These are phyloP conservation scores for Thereva nobilitata DNA, from an alignment of 2,888 invertebrate genomes.

Conservation along the genomic window DNA sequence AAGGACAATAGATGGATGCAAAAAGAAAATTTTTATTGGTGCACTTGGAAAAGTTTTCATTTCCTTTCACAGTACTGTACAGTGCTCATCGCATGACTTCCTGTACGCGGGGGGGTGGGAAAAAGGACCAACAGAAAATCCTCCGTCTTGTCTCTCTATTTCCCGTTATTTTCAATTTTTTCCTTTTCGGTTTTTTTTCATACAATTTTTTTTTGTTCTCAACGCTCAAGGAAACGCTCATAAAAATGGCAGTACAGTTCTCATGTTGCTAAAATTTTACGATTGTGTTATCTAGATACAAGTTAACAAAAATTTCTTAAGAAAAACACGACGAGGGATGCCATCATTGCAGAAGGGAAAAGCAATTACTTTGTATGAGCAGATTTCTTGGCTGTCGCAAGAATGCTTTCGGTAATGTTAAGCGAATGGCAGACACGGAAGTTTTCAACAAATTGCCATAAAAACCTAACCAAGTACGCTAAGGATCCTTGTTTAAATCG, in stretches of 20 bases:
- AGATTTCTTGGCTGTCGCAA: constrained; percentile 6
- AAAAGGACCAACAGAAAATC: constrained; percentile 18
- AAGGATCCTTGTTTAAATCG: too few species aligned
- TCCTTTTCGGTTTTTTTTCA: not conserved
- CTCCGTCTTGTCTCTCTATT: constrained; percentile 23
- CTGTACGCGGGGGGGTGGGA: not conserved
- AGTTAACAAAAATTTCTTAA: constrained; percentile 13
- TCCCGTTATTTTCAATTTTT: constrained; percentile 28
- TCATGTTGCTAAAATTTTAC: constrained; percentile 22
- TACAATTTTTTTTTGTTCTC: not conserved
- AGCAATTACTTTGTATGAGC: constrained; percentile 17
- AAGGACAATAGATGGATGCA: constrained; percentile 32
- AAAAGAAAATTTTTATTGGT: constrained; percentile 32
- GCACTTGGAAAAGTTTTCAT: constrained; percentile 31
- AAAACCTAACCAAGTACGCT: too few species aligned
- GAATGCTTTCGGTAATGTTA: not conserved
- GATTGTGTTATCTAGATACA: constrained; percentile 17
- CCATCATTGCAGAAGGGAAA: not conserved
- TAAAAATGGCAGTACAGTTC: constrained; percentile 16
- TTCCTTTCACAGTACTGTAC: constrained; percentile 7
- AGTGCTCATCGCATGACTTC: constrained; percentile 26
- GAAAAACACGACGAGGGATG: constrained; percentile 3
- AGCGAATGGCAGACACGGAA: too few species aligned
- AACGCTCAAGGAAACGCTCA: not conserved
- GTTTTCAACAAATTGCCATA: too few species aligned